Evolutionary conservation across 2,113 vertebrate species (phyloP), one percentile per base, ranked within the genome.

Genomic region (Solea solea): DNA sequence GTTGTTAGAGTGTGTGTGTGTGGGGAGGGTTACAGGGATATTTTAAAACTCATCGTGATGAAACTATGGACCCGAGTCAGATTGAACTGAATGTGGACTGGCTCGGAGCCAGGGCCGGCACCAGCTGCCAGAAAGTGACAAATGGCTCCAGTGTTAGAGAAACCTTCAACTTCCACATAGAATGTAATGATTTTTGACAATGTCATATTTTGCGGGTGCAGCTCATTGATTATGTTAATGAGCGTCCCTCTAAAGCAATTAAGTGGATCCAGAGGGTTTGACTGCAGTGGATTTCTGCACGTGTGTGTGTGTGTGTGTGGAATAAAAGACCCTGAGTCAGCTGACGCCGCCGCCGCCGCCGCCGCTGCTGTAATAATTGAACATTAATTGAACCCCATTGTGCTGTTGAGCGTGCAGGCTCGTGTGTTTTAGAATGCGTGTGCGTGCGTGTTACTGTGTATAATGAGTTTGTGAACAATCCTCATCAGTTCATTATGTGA

Each of bases 391-490:
- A 49, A 65, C 69, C 42, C 16, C 44, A 54, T 56, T 71, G 60
- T 58, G 63, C 63, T 64, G 56, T 59, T 40, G 45, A 39, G 74
- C 4, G 14, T 41, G 7, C 21, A 1, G 21, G 21, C 21, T 21
- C 21, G 21, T 34, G 44, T 16, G n/a, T n/a, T n/a, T n/a, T n/a
- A n/a, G n/a, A n/a, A n/a, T n/a, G n/a, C n/a, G n/a, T n/a, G 41
- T 27, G n/a, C 15, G 52, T 28, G 69, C n/a, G 60, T 10, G 11
- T 28, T 34, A 34, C 34, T 34, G 34, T 72, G 73, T 73, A 49
- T 69, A 80, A 87, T 72, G 71, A 78, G 63, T 61, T 70, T 75
- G 63, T 49, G 64, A 76, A 69, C 57, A 72, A 69, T 78, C 60
- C 68, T 70, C 39, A 72, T 70, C 75, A 60, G 49, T 86, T 75